Conservation (phyloP, 2,888 invertebrate species). For the Hedychridium roseum region DNA sequence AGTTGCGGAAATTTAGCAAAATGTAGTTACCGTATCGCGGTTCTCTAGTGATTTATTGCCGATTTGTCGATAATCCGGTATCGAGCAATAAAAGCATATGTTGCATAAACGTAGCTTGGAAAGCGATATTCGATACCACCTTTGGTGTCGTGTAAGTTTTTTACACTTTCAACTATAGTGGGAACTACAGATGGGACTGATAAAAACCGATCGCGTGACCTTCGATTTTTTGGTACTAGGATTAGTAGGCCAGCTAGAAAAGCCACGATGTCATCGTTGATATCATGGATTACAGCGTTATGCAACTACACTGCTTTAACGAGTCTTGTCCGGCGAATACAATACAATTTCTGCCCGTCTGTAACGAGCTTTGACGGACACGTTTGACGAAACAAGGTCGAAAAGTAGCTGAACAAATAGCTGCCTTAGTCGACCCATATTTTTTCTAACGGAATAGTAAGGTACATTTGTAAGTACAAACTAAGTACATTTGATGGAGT, state of each 20-base stretch:
- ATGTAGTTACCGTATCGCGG: neutral
- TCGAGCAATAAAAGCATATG: neutral
- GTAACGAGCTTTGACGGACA: neutral
- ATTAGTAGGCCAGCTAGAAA: neutral
- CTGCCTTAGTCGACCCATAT: neutral
- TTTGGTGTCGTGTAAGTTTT: neutral
- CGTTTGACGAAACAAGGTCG: slow-evolving; percentile 1
- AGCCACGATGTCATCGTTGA: neutral
- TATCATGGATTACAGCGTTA: slow-evolving; percentile 4
- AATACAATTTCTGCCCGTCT: neutral
- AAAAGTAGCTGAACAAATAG: neutral
- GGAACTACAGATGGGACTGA: neutral
- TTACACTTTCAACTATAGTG: neutral
- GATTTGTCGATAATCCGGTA: too few species aligned
- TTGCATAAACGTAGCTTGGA: neutral
- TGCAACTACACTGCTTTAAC: slow-evolving; percentile 3
- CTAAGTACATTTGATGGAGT: too few species aligned
- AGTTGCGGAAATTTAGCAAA: neutral
- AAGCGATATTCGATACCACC: neutral
- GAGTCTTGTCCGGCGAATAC: neutral
- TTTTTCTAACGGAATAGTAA: neutral
- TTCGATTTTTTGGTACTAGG: neutral
- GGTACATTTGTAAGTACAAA: neutral
- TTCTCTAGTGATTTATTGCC: too few species aligned
- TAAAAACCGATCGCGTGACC: neutral